Conservation (phyloP, 2,888 invertebrate species). For the Drosophila macrothrix region DNA sequence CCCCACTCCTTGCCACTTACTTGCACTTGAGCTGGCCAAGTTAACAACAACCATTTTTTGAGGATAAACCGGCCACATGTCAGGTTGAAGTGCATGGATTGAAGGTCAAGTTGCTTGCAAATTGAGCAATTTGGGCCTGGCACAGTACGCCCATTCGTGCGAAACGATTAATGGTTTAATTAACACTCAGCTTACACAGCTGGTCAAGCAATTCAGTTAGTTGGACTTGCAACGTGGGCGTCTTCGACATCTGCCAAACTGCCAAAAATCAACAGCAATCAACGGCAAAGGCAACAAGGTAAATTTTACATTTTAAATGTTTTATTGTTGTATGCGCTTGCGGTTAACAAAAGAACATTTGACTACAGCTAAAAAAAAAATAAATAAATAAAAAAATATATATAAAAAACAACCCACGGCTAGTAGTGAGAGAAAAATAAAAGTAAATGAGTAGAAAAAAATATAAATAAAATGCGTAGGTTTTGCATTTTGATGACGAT, state of each 20-base stretch:
- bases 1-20: conserved; percentile 25
- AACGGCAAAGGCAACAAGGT: conserved; percentile 37
- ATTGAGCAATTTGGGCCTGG: conserved; percentile 73
- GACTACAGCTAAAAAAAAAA: conserved; percentile 52
- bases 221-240: conserved; percentile 38
- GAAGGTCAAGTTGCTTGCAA: conserved; percentile 56
- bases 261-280: conserved; percentile 35
- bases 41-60: conserved; percentile 39
- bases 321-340: conserved; percentile 37
- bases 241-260: conserved; percentile 37
- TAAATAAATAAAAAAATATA: conserved; percentile 20
- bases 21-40: conserved; percentile 35
- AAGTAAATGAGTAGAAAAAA: conserved; percentile 35
- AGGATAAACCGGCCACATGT: conserved; percentile 59
- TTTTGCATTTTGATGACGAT: conserved; percentile 69
- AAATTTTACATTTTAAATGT: conserved; percentile 57
- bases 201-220: conserved; percentile 25
- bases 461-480: conserved; percentile 61
- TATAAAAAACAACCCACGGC: conserved; percentile 66
- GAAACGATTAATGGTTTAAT: conserved; percentile 66
- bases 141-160: conserved; percentile 48
- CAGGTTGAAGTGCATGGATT: conserved; percentile 57
- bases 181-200: conserved; percentile 43
- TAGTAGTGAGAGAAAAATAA: conserved; percentile 38
- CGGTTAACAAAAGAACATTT: conserved; percentile 70